A percentile compares a stretch with the other conserved stretches of the same genome.
Evolutionary conservation across 2,888 invertebrate species (phyloP).

Genomic region (Notodonta dromedarius): DNA sequence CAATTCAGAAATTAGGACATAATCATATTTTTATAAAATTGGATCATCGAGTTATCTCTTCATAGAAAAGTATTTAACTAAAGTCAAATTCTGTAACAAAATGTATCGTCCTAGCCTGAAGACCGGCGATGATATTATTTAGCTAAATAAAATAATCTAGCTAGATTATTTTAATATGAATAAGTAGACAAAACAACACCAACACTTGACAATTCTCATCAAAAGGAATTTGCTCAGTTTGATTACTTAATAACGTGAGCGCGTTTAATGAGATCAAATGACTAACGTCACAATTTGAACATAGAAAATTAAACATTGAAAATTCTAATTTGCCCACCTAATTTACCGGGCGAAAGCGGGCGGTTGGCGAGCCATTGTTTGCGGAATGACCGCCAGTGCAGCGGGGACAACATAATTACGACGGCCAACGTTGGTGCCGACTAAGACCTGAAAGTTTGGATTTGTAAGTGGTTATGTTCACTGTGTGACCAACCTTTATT

Average conservation of each 20-base stretch:
- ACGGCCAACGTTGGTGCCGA: constrained; percentile 24
- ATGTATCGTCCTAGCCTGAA: too few species aligned
- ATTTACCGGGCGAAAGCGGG: constrained; percentile 23
- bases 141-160: too few species aligned
- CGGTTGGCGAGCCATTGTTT: constrained; percentile 33
- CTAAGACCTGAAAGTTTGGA: constrained; percentile 19
- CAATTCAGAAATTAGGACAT: too few species aligned
- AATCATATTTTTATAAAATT: too few species aligned
- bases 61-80: too few species aligned
- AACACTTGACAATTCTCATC: not conserved
- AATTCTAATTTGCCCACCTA: constrained; percentile 39
- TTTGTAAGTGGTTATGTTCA: constrained; percentile 25
- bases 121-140: too few species aligned
- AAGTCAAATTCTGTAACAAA: too few species aligned
- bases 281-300: not conserved
- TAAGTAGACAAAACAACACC: not conserved
- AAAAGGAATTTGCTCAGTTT: not conserved
- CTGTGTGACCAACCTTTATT: constrained; percentile 4
- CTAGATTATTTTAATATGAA: too few species aligned
- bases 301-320: constrained; percentile 34
- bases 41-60: too few species aligned
- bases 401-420: constrained; percentile 39
- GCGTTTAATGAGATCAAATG: not conserved
- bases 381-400: constrained; percentile 22
- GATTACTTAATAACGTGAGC: not conserved